A percentile compares a stretch with the other conserved stretches of the same genome.
Evolutionary conservation across 2,888 invertebrate genomes (phyloP).

Genomic region (Ferdinandea cuprea): DNA sequence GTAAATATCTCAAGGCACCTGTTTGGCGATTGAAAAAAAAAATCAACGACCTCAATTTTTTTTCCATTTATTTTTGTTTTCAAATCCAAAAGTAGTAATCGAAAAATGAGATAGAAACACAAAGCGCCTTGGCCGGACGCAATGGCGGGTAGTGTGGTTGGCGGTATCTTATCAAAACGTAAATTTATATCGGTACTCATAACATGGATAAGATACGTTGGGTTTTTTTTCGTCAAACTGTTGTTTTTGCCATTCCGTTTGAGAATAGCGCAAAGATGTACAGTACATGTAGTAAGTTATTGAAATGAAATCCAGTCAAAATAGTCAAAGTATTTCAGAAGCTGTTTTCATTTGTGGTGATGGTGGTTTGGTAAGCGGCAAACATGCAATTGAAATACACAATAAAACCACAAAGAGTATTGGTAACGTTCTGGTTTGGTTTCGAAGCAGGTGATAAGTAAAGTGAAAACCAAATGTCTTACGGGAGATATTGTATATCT

Average conservation of each 20-base stretch:
- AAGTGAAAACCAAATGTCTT: background rate
- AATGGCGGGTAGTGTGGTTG: background rate
- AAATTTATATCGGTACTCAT: slow-evolving; percentile 3
- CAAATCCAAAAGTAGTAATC: background rate
- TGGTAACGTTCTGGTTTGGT: background rate
- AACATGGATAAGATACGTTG: slow-evolving; percentile 41
- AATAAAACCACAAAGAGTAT: slow-evolving; percentile 15
- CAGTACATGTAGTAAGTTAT: too few relatives aligned
- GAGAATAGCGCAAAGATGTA: slow-evolving; percentile 19
- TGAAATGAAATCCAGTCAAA: background rate
- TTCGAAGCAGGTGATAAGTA: slow-evolving; percentile 5
- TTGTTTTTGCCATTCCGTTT: background rate
- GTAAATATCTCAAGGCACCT: background rate
- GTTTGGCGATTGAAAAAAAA: background rate
- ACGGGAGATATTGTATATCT: background rate
- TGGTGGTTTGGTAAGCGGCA: background rate
- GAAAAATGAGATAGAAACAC: background rate
- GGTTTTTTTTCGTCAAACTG: background rate
- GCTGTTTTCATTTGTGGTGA: background rate
- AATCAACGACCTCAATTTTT: background rate
- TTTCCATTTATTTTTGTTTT: background rate
- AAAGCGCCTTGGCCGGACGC: background rate
- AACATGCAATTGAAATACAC: slow-evolving; percentile 5
- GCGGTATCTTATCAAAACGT: slow-evolving; percentile 36
- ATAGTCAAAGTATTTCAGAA: background rate